A percentile compares a stretch with the other conserved stretches of the same genome.
phyloP scores from a whole-genome alignment of 2,113 vertebrate species.

The Rhinoptilus africanus region DNA sequence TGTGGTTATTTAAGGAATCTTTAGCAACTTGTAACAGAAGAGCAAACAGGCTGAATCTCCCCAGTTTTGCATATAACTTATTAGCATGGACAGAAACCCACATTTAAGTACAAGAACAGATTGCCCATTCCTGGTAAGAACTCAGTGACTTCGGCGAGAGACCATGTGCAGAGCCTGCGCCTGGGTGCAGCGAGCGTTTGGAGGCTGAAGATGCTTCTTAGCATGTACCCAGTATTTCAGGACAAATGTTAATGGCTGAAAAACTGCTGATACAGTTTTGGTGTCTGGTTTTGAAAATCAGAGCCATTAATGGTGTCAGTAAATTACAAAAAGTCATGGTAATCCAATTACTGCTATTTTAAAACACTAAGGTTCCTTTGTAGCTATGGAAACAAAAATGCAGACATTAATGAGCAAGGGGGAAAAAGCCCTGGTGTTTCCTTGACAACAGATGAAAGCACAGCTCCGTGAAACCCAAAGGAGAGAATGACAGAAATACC shows the following conservation, averaged over 20 bases:
- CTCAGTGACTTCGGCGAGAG: neutral
- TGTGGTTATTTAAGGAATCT: neutral
- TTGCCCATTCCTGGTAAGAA: neutral
- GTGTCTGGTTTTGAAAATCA: constrained; percentile 35
- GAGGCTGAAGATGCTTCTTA: neutral
- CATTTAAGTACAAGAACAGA: neutral
- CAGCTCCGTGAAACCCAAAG: constrained; percentile 38
- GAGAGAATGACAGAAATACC: constrained; percentile 25
- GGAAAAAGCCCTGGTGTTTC: constrained; percentile 51
- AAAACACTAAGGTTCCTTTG: constrained; percentile 65
- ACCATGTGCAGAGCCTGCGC: neutral
- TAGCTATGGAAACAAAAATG: constrained; percentile 74
- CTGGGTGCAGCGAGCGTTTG: neutral
- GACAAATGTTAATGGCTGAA: constrained; percentile 12
- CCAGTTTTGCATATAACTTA: neutral
- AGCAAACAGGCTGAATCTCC: neutral
- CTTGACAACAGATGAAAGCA: constrained; percentile 68
- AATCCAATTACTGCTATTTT: constrained; percentile 68
- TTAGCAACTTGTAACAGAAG: neutral
- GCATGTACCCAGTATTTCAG: neutral
- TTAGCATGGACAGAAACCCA: neutral
- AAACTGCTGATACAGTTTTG: constrained; percentile 34
- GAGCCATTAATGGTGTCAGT: constrained; percentile 32
- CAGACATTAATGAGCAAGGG: constrained; percentile 64
- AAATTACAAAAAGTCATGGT: constrained; percentile 31